These are phyloP conservation scores for Mylabris phalerata DNA, from an alignment of 1,140 invertebrate genomes.

Conservation along the genomic window DNA sequence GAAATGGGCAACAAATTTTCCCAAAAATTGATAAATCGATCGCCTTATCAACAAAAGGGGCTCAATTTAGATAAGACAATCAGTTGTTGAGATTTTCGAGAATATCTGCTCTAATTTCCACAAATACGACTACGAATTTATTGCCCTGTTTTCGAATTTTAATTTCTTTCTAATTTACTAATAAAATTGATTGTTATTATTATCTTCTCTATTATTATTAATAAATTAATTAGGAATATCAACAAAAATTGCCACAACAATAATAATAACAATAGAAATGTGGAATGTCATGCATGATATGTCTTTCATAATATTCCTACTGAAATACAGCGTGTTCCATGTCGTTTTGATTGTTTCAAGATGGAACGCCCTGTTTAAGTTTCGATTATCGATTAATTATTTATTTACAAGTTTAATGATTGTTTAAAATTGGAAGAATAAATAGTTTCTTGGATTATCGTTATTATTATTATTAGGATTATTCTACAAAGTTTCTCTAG, in stretches of 20 bases:
- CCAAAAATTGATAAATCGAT: not conserved
- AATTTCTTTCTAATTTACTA: not conserved
- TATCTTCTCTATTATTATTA: too few species aligned
- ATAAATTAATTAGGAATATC: too few species aligned
- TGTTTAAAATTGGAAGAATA: conserved; percentile 16
- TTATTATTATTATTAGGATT: not conserved
- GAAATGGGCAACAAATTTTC: not conserved
- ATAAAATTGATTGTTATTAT: too few species aligned
- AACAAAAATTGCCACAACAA: too few species aligned
- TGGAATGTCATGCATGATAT: conserved; percentile 19
- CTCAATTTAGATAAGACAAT: conserved; percentile 5
- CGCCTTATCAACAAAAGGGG: not conserved
- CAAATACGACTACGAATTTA: not conserved
- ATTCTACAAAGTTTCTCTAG: not conserved
- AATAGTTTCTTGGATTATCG: conserved; percentile 7
- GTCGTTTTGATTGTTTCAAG: too few species aligned
- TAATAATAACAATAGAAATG: too few species aligned
- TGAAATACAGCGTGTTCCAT: too few species aligned
- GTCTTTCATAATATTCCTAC: not conserved
- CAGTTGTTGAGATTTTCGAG: not conserved
- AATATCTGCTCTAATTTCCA: not conserved
- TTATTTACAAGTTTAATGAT: conserved; percentile 12
- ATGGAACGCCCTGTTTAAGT: too few species aligned
- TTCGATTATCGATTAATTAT: conserved; percentile 1
- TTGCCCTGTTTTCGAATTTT: conserved; percentile 20